A percentile compares a stretch with the other conserved stretches of the same genome.
phyloP scores from a whole-genome alignment of 2,888 invertebrate genomes.

The Ichneumon xanthorius region DNA sequence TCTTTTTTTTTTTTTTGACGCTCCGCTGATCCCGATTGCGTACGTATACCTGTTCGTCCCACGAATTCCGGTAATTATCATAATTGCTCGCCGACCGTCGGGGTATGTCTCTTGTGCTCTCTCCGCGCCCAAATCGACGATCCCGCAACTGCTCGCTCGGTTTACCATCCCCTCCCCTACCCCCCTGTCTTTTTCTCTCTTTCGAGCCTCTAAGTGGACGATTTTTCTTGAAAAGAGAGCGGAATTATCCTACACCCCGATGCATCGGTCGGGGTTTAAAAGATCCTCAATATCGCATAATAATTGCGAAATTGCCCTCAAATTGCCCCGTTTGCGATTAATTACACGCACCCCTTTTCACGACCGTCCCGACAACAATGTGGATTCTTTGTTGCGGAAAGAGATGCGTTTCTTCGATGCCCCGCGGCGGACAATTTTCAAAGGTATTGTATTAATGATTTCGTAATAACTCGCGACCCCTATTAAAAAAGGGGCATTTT shows the following conservation, averaged over 20 bases:
- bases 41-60: slow-evolving; percentile 73
- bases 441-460: background rate
- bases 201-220: slow-evolving; percentile 12
- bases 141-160: slow-evolving; percentile 51
- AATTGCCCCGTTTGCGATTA: background rate
- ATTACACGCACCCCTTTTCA: background rate
- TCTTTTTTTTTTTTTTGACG: slow-evolving; percentile 66
- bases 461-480: slow-evolving; percentile 8
- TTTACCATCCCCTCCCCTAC: slow-evolving; percentile 17
- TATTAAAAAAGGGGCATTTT: background rate
- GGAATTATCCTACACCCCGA: background rate
- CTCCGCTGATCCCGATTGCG: slow-evolving; percentile 72
- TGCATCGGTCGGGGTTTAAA: background rate
- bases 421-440: slow-evolving; percentile 1
- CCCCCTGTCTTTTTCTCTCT: background rate
- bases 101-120: slow-evolving; percentile 1
- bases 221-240: background rate
- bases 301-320: background rate
- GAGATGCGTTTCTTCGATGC: background rate
- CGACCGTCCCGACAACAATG: background rate
- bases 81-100: slow-evolving; percentile 77
- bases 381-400: background rate
- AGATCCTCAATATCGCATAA: background rate
- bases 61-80: slow-evolving; percentile 83
- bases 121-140: slow-evolving; percentile 79